Evolutionary conservation across 2,113 vertebrate species (phyloP), one percentile per base, ranked within the genome.

Genomic region (Tupaia chinensis): DNA sequence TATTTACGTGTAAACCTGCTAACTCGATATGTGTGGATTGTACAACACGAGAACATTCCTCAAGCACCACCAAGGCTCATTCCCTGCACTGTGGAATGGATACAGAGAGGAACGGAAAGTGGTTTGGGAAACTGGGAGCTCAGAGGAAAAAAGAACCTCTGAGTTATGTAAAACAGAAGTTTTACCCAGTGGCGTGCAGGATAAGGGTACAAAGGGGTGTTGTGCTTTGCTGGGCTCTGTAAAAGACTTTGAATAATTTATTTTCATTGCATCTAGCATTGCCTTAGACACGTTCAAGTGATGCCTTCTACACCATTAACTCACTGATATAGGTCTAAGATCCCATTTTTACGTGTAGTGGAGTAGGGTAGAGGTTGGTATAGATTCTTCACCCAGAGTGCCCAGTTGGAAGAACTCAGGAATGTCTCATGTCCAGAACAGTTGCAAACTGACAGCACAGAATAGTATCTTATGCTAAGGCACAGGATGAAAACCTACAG

Each of bases 1-100:
- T 82, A 81, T 87, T 95, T 93, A 76, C 61, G 96, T 92, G 12
- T 53, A 73, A 90, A 84, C 73, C 80, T 95, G 32, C 29, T 87
- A 73, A 78, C 81, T 29, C 69, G 65, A 77, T 87, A 87, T 58
- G 34, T 32, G 23, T 3, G 2, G 15, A 80, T 88, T 92, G 77
- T 53, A 74, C 80, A 80, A 54, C 5, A 70, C 8, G 88, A 58
- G 8, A 91, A 68, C 81, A 73, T 63, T 7, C 0, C 9, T 76
- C 9, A 70, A 79, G 58, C 70, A 63, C 29, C 3, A 29, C 6
- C 23, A 12, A 34, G 8, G 34, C 12, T 88, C 17, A 83, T 70
- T 81, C 8, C 69, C 13, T 54, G 22, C 25, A 53, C 1, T 60
- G 2, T 11, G 27, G 65, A 76, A 85, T 56, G 25, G 29, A 82